Percentiles rank a stretch among this genome's conserved stretches.
Conservation (phyloP, 2,113 vertebrate genomes). For the Erinaceus europaeus region DNA sequence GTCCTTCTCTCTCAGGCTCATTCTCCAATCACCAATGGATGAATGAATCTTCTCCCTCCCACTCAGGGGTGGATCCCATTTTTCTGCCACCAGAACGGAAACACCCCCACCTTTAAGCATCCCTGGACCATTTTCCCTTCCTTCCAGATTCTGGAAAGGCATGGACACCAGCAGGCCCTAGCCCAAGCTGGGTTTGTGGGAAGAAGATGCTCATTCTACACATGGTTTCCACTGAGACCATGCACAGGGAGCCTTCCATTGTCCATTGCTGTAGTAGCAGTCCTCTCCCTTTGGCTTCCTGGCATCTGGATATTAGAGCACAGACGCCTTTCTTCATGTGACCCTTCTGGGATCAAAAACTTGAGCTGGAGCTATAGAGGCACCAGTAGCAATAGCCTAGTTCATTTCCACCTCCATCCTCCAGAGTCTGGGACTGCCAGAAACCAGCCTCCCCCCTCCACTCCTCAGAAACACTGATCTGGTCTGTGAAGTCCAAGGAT, state of each 20-base stretch:
- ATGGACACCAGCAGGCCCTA: no score
- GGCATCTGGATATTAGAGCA: background rate
- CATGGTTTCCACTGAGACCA: background rate
- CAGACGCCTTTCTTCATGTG: background rate
- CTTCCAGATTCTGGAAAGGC: fast-evolving
- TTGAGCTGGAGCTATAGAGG: background rate
- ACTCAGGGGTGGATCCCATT: background rate
- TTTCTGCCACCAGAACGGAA: background rate
- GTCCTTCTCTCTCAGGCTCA: constrained; percentile 34
- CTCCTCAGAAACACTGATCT: background rate
- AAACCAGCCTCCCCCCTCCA: background rate
- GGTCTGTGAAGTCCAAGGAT: constrained; percentile 38
- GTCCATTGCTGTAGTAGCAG: background rate
- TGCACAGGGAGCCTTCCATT: background rate
- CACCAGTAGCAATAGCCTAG: background rate
- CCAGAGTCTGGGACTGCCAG: background rate
- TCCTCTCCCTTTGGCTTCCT: background rate
- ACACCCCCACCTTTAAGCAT: background rate
- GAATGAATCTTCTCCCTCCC: background rate
- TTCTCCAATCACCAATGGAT: background rate
- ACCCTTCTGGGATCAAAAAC: constrained; percentile 8
- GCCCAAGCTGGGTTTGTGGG: background rate
- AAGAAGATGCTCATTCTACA: background rate
- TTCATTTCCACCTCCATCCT: background rate
- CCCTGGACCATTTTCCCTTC: background rate